A percentile compares a stretch with the other conserved stretches of the same genome.
Conservation (phyloP, 2,113 vertebrate species). For the Psammodynastes pulverulentus region DNA sequence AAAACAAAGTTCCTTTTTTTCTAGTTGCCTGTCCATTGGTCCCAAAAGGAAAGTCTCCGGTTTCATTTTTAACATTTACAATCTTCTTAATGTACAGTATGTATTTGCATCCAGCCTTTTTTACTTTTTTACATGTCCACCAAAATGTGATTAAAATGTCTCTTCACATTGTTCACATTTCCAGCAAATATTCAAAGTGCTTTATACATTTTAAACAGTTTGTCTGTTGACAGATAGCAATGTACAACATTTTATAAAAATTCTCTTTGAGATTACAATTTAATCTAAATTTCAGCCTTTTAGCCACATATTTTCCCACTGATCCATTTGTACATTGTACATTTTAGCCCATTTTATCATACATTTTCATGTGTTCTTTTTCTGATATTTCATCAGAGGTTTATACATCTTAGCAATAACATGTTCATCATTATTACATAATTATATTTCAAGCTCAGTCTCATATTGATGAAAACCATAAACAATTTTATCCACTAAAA, state of each 20-base stretch:
- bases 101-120: not conserved
- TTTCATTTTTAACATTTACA: not conserved
- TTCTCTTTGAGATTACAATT: not conserved
- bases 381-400: not conserved
- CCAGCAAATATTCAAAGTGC: not conserved
- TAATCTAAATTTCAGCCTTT: not conserved
- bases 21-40: not conserved
- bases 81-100: not conserved
- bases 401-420: not conserved
- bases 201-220: not conserved
- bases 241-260: not conserved
- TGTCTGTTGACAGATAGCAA: not conserved
- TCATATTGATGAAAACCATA: not conserved
- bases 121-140: not conserved
- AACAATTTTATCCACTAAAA: not conserved
- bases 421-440: not conserved
- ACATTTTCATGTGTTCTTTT: not conserved
- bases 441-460: not conserved
- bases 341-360: not conserved
- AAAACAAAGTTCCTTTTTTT: not conserved
- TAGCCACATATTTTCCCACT: not conserved
- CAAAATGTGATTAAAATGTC: not conserved
- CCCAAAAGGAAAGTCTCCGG: not conserved
- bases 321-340: not conserved
- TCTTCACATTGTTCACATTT: not conserved